Evolutionary conservation across 30 jellyfish, hydroid and myxozoan species (phyloP).

Genomic region (Turritopsis rubra): DNA sequence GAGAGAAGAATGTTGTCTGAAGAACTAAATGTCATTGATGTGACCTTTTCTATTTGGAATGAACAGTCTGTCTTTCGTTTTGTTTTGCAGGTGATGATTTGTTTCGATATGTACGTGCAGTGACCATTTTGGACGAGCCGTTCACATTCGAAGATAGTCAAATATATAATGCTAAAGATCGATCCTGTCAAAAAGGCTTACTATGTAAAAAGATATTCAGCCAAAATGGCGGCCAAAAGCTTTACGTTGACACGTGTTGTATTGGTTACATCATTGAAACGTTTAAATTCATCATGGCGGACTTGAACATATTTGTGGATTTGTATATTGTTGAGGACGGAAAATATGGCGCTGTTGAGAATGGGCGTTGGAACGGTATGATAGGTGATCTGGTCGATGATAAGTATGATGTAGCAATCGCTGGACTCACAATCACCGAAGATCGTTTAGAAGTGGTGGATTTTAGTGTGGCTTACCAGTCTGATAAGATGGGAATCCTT

Average conservation of each 20-base stretch:
- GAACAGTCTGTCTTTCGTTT: too few species aligned
- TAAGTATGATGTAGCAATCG: slow-evolving; percentile 59
- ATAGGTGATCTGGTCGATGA: slow-evolving; percentile 70
- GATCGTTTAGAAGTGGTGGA: slow-evolving; percentile 42
- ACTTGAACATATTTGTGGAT: slow-evolving; percentile 55
- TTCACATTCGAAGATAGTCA: slow-evolving; percentile 41
- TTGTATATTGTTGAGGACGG: slow-evolving; percentile 54
- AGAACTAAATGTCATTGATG: too few species aligned
- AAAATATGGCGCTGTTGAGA: slow-evolving; percentile 48
- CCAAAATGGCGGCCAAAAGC: neutral
- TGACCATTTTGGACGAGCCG: slow-evolving; percentile 71
- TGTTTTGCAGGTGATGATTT: slow-evolving; percentile 5
- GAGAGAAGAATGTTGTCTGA: too few species aligned
- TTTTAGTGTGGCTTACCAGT: slow-evolving; percentile 38
- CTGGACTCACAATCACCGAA: slow-evolving; percentile 50
- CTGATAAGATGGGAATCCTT: slow-evolving; percentile 36
- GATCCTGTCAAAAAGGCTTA: slow-evolving; percentile 28
- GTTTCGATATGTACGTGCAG: slow-evolving; percentile 30
- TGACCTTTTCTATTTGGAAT: too few species aligned
- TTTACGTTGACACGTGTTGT: slow-evolving; percentile 55
- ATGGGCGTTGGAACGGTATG: slow-evolving; percentile 90
- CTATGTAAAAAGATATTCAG: slow-evolving; percentile 17
- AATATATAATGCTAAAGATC: slow-evolving; percentile 20
- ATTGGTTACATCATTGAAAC: slow-evolving; percentile 66
- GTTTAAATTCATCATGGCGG: slow-evolving; percentile 43